A percentile compares a stretch with the other conserved stretches of the same genome.
Evolutionary conservation across 2,888 invertebrate genomes (phyloP).

Genomic region (Watsonalla cultraria): DNA sequence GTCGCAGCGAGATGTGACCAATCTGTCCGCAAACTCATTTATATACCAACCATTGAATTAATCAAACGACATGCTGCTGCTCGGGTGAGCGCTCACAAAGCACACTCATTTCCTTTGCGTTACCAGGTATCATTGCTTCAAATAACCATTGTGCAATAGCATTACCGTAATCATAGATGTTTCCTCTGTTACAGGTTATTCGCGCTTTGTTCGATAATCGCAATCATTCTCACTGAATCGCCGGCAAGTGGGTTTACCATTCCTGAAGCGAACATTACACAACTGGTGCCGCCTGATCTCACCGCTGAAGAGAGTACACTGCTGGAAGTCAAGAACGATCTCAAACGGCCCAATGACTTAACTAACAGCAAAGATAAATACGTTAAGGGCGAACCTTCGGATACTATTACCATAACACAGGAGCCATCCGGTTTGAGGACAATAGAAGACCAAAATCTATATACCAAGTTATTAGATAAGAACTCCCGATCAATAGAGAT

Average conservation of each 20-base stretch:
- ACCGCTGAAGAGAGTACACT: conserved; percentile 34
- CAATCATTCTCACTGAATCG: conserved; percentile 37
- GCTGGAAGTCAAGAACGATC: conserved; percentile 26
- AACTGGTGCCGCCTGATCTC: conserved; percentile 27
- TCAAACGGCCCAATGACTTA: neutral
- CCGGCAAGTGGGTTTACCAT: conserved; percentile 42
- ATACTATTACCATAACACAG: neutral
- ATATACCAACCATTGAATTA: neutral
- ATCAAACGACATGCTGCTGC: neutral
- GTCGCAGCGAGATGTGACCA: neutral
- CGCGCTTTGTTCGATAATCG: conserved; percentile 44
- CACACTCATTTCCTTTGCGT: neutral
- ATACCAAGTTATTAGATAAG: neutral
- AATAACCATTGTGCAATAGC: neutral
- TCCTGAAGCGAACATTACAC: conserved; percentile 19
- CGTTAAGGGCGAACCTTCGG: neutral
- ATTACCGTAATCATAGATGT: neutral
- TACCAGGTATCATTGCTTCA: neutral
- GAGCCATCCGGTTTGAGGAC: neutral
- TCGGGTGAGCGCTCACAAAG: neutral
- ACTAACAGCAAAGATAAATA: neutral
- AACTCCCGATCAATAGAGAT: neutral
- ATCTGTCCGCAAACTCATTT: neutral
- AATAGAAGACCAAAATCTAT: neutral
- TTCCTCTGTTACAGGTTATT: conserved; percentile 52